These are phyloP conservation scores for Monomorium pharaonis DNA, from an alignment of 1,140 invertebrate species.

Conservation along the genomic window DNA sequence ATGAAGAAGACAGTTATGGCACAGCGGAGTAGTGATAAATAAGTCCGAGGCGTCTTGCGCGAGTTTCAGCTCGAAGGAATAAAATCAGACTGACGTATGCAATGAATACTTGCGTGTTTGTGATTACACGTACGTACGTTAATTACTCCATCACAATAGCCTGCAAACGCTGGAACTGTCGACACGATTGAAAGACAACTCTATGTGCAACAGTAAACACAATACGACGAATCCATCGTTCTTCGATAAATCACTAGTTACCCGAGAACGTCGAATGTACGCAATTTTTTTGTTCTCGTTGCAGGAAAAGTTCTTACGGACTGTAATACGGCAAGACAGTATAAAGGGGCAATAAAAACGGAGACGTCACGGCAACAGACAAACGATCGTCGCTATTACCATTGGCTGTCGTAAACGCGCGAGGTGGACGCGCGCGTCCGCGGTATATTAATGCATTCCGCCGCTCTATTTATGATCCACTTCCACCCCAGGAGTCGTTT, in stretches of 20 bases:
- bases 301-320: neutral
- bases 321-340: neutral
- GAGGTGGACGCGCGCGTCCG: neutral
- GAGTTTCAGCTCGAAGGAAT: conserved; percentile 49
- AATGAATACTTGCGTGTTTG: conserved; percentile 15
- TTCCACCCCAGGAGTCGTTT: conserved; percentile 54
- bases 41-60: conserved; percentile 62
- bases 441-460: conserved; percentile 61
- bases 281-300: conserved; percentile 11
- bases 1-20: conserved; percentile 66
- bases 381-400: conserved; percentile 70
- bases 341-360: conserved; percentile 68
- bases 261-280: conserved; percentile 28
- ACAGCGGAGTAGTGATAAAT: conserved; percentile 72
- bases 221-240: neutral
- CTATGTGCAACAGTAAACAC: neutral
- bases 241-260: conserved; percentile 53
- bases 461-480: conserved; percentile 53
- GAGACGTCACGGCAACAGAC: conserved; percentile 59
- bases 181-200: conserved; percentile 10
- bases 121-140: neutral
- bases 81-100: conserved; percentile 13
- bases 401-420: conserved; percentile 59
- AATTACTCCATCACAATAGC: neutral
- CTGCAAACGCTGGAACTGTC: neutral